Conservation (phyloP, 2,113 vertebrate species). For the Tragelaphus buxtoni region DNA sequence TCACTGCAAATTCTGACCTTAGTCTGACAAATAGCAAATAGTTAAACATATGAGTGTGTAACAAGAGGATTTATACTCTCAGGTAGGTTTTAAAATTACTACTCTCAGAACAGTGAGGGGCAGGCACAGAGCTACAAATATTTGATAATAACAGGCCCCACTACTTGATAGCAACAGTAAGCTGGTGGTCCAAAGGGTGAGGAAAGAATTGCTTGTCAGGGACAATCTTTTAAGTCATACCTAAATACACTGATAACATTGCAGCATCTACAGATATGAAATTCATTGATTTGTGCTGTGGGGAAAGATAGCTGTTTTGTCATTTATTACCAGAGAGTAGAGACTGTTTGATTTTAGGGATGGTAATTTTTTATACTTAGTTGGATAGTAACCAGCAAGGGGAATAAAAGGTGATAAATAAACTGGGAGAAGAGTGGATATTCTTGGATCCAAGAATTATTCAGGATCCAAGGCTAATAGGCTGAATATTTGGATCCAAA, state of each 20-base stretch:
- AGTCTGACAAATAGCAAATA: not conserved
- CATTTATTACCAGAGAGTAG: not conserved
- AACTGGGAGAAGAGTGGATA: not conserved
- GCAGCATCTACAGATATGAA: not conserved
- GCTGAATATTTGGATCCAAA: not conserved
- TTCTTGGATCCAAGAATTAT: not conserved
- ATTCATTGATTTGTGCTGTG: not conserved
- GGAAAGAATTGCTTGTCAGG: not conserved
- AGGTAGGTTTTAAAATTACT: not conserved
- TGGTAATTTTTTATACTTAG: not conserved
- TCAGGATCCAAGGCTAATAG: not conserved
- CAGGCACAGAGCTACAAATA: not conserved
- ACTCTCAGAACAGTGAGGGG: not conserved
- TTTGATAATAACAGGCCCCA: not conserved
- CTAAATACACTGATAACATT: no score
- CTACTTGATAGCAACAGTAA: not conserved
- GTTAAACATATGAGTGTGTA: not conserved
- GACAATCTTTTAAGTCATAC: not conserved
- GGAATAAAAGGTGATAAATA: not conserved
- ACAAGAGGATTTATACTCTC: not conserved
- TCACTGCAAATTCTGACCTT: not conserved
- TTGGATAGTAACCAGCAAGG: not conserved
- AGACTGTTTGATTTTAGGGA: not conserved
- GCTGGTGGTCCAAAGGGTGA: not conserved
- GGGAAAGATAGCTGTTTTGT: not conserved